Conservation (phyloP, 2,113 vertebrate species). For the Trachemys scripta region DNA sequence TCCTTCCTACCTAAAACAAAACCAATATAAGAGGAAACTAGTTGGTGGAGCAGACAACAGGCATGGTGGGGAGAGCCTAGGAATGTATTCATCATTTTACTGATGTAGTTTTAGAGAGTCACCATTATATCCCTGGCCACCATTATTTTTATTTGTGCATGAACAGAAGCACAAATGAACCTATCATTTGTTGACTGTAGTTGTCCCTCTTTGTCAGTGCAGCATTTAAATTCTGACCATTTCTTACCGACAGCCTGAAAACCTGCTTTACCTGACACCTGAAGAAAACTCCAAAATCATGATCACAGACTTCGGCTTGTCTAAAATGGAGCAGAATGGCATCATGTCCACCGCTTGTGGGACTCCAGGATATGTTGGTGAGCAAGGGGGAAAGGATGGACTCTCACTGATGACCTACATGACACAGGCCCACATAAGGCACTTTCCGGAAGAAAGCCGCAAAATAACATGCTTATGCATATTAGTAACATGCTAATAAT, state of each 20-base stretch:
- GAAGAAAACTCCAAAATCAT: constrained; percentile 96
- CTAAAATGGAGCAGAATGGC: constrained; percentile 91
- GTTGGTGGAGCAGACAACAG: not conserved
- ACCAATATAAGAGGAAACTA: not conserved
- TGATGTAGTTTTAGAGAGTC: not conserved
- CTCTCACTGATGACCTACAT: too few species aligned
- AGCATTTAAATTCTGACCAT: not conserved
- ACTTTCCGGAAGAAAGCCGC: not conserved
- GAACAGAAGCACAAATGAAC: not conserved
- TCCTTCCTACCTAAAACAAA: not conserved
- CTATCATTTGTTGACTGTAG: not conserved
- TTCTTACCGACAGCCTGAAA: constrained; percentile 87
- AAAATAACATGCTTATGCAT: accelerated
- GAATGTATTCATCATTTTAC: not conserved
- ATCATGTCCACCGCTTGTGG: constrained; percentile 96
- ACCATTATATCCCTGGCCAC: not conserved
- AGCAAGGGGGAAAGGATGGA: constrained; percentile 16
- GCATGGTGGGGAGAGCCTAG: not conserved
- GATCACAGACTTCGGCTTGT: constrained; percentile 96
- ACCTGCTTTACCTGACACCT: constrained; percentile 90
- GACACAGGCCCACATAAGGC: not conserved
- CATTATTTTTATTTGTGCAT: not conserved
- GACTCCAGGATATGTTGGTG: constrained; percentile 95
- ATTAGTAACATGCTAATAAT: accelerated
- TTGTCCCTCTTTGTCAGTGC: accelerated